These are phyloP conservation scores for Pterophyllum scalare DNA, from an alignment of 2,113 vertebrate genomes.

Conservation along the genomic window DNA sequence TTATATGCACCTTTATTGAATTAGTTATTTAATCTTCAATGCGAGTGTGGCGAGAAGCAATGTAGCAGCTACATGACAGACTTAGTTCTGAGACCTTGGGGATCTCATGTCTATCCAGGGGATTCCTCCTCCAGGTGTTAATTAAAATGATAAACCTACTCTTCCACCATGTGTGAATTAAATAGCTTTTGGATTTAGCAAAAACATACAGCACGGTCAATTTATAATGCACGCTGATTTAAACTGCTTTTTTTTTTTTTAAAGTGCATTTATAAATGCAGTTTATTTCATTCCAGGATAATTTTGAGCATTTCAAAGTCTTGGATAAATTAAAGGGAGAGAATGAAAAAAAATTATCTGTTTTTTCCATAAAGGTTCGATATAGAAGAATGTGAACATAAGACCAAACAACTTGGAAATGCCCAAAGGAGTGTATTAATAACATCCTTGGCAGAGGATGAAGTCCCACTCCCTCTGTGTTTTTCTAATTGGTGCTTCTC, in stretches of 20 bases:
- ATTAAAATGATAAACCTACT: slow-evolving; percentile 76
- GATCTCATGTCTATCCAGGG: slow-evolving; percentile 43
- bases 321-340: background rate
- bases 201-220: background rate
- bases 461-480: background rate
- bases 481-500: slow-evolving; percentile 2
- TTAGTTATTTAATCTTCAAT: background rate
- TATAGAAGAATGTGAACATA: background rate
- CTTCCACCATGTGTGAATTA: slow-evolving; percentile 71
- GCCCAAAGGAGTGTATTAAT: background rate
- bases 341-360: background rate
- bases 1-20: background rate
- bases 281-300: background rate
- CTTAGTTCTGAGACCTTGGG: slow-evolving; percentile 46
- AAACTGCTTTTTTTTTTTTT: background rate
- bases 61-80: slow-evolving; percentile 60
- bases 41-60: slow-evolving; percentile 31
- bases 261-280: background rate
- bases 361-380: background rate
- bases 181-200: slow-evolving; percentile 42
- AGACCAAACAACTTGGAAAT: background rate
- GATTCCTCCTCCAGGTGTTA: slow-evolving; percentile 78
- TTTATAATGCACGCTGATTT: background rate
- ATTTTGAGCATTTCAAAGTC: background rate
- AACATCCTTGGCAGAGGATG: background rate